Evolutionary conservation across 2,113 vertebrate genomes (phyloP), one percentile per base, ranked within the genome.

Genomic region (Perognathus longimembris): DNA sequence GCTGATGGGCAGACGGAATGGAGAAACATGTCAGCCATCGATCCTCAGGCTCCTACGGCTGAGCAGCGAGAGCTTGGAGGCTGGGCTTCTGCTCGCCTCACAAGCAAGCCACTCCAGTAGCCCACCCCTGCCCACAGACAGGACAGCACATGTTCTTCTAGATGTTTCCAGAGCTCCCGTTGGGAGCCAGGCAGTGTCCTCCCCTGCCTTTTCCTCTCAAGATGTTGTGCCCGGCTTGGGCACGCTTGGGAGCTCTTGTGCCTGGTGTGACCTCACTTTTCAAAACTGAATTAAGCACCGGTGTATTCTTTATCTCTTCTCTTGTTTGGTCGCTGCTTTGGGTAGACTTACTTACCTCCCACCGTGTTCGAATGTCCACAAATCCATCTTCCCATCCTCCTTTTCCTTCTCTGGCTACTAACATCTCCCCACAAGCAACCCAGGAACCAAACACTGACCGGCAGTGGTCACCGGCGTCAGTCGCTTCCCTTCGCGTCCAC

Each of bases 101-200:
- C 24, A 21, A 79, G n/a, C 30, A 57, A 0, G 7, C 2, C 15
- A 24, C 11, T 15, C 50, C 14, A 54, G 15, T 15, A 54, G 50
- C 50, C 17, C 50, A 54, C 50, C 50, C 50, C 50, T 1, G 45
- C 45, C 11, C 45, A 45, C 45, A 45, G 45, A 11, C 11, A 11
- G 45, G 45, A 45, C 45, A 45, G 64, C 34, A 45, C 7, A 6
- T 54, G 85, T 54, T 36, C 84, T 61, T 22, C 5, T 0, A 22
- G 30, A 26, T 54, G 30, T 73, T 50, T 34, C 40, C 30, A 0
- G 4, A 21, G 40, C 5, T 5, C 6, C 1, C 0, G 0, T 3
- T 14, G 17, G 28, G 24, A 11, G 50, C 21, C 2, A 34, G 28
- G 21, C 64, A 3, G 21, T 54, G 40, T 4, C 4, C 73, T 73